phyloP scores from a whole-genome alignment of 2,113 vertebrate species.

The Addax nasomaculatus region DNA sequence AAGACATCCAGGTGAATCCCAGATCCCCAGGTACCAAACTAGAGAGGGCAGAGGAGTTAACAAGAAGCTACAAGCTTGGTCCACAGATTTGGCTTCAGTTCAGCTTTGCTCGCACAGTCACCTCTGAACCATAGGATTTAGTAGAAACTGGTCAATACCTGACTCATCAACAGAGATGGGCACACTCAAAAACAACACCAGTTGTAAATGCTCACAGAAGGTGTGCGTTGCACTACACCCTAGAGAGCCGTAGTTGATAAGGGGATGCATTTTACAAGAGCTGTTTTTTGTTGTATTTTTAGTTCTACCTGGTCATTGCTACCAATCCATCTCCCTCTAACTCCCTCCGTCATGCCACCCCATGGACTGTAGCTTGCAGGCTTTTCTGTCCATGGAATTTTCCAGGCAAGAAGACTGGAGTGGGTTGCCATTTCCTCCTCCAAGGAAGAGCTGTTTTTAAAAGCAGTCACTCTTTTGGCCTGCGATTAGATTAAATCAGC shows the following conservation, averaged over 20 bases:
- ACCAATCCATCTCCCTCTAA: neutral
- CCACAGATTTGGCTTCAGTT: neutral
- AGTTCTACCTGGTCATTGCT: neutral
- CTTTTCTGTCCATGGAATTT: neutral
- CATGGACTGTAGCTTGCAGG: neutral
- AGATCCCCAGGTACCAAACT: neutral
- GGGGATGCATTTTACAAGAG: neutral
- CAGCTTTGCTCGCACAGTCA: neutral
- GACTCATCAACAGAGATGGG: neutral
- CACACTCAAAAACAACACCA: accelerated
- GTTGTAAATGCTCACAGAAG: neutral
- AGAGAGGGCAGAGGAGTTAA: neutral
- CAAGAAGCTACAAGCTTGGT: neutral
- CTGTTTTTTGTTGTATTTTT: neutral
- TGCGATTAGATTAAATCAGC: neutral
- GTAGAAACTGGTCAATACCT: neutral
- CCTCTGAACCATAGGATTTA: neutral
- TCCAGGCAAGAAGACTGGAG: neutral
- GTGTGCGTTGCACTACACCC: accelerated
- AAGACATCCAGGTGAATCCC: neutral
- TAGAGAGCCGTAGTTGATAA: accelerated
- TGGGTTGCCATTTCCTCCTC: neutral
- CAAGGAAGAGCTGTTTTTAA: neutral
- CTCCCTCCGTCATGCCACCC: neutral
- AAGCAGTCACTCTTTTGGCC: neutral